Base-by-base conservation (phyloP, 2,797 vertebrate species). In the Synanceia verrucosa region DNA sequence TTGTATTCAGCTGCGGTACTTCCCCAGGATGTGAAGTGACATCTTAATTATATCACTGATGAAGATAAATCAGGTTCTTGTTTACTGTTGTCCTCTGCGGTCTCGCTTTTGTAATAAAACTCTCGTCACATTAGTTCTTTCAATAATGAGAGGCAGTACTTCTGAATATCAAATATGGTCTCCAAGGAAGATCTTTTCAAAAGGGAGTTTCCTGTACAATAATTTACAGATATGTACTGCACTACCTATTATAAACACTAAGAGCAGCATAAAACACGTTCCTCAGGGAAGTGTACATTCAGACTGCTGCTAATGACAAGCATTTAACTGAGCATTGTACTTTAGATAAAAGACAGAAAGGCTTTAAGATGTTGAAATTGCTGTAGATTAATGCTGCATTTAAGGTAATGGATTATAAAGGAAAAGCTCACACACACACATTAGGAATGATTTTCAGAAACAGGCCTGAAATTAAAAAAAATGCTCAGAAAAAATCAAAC, bases 21-120 rank as follows among this genome's bases (percentile, higher is more conserved):
- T 74, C 56, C 39, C 34, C 34, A 37, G 65, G 71, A 87, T 82
- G 73, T 70, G 51, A 83, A 83, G 60, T 82, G 82, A 87, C 78
- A 85, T 86, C 87, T 88, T 85, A 88, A 88, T 89, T 78, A 64
- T 60, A 73, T 63, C 69, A 65, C 47, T 82, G 78, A 86, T 87
- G 63, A 86, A 76, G 87, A 83, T 86, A 65, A 83, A 88, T 84
- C 72, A 65, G 70, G 56, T 70, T 63, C 68, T 75, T 84, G 70
- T 86, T 88, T 86, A 74, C 63, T 66, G 62, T 65, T 86, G 81
- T 86, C 75, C 71, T 80, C 76, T 66, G 80, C 65, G 71, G 73
- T 74, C 55, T 60, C 70, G 73, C 39, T 85, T 86, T 82, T 66
- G 73, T 76, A 78, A 82, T 77, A 66, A 78, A 85, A 77, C 67